Evolutionary conservation across 2,797 vertebrate species (phyloP).

Genomic region (Gobio occitaniae): DNA sequence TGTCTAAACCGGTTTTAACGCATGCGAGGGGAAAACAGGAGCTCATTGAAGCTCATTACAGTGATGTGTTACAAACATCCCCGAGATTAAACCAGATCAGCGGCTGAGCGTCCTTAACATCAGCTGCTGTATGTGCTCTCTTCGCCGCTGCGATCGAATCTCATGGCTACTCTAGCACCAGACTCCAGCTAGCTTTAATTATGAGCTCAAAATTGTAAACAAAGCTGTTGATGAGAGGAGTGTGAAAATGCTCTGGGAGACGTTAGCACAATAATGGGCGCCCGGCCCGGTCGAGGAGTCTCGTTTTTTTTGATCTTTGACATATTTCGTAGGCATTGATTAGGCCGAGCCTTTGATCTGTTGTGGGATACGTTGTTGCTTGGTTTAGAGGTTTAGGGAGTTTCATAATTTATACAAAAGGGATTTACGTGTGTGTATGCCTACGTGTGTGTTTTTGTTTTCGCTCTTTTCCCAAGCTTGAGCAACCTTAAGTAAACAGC

Average conservation of each 20-base stretch:
- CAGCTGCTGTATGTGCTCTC: constrained; percentile 17
- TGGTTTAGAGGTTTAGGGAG: constrained; percentile 75
- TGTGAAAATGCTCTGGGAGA: constrained; percentile 61
- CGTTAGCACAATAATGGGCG: constrained; percentile 64
- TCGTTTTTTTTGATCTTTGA: constrained; percentile 77
- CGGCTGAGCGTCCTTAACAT: constrained; percentile 15
- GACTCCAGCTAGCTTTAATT: constrained; percentile 42
- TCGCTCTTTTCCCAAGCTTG: constrained; percentile 66
- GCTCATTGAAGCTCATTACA: constrained; percentile 49
- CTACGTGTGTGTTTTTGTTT: constrained; percentile 37
- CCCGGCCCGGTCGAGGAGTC: constrained; percentile 62
- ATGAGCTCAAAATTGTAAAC: constrained; percentile 25
- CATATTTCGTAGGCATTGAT: constrained; percentile 73
- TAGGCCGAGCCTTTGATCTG: constrained; percentile 81
- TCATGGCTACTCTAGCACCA: constrained; percentile 25
- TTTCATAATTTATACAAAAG: constrained; percentile 85
- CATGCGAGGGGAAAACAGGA: constrained; percentile 7
- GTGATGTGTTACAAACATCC: constrained; percentile 45
- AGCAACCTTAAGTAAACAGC: constrained; percentile 79
- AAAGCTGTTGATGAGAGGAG: constrained; percentile 48
- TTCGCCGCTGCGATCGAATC: not conserved
- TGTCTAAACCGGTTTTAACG: not conserved
- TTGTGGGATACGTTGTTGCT: constrained; percentile 67
- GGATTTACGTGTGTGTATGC: constrained; percentile 69
- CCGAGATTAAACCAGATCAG: constrained; percentile 42